Evolutionary conservation across 2,888 invertebrate genomes (phyloP).

Genomic region (Gordius sp.): DNA sequence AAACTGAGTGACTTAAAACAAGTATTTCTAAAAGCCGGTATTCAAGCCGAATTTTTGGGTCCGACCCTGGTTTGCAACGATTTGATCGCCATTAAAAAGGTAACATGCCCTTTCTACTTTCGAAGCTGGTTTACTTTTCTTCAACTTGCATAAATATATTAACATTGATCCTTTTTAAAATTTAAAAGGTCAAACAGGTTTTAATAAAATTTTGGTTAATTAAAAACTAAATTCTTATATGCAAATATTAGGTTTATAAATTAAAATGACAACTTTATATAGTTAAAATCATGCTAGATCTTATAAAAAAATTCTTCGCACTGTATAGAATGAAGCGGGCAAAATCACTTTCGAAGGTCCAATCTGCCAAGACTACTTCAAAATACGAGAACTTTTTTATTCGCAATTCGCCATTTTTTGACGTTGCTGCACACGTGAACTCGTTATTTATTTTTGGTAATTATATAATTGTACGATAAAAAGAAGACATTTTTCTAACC

Average conservation of each 20-base stretch:
- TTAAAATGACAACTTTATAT: not conserved
- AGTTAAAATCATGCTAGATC: no score
- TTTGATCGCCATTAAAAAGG: not conserved
- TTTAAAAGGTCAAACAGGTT: not conserved
- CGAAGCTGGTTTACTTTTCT: not conserved
- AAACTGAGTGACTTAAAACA: not conserved
- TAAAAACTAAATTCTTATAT: not conserved
- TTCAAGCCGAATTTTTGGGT: not conserved
- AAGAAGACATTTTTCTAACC: no score
- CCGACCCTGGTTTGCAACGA: not conserved
- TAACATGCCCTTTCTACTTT: not conserved
- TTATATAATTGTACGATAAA: no score
- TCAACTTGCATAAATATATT: not conserved
- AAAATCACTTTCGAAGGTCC: slow-evolving; percentile 11
- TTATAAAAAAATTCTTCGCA: not conserved
- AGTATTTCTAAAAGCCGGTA: not conserved
- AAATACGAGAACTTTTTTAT: slow-evolving; percentile 10
- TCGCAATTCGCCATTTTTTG: not conserved
- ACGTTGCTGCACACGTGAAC: no score
- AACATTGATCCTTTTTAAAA: not conserved
- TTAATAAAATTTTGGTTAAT: not conserved
- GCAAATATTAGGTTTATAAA: not conserved
- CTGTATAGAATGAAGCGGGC: slow-evolving; percentile 2
- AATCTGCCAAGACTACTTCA: not conserved
- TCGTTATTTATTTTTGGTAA: no score